A percentile compares a stretch with the other conserved stretches of the same genome.
Evolutionary conservation across 2,888 invertebrate genomes (phyloP).

Genomic region (Drymonia ruficornis): DNA sequence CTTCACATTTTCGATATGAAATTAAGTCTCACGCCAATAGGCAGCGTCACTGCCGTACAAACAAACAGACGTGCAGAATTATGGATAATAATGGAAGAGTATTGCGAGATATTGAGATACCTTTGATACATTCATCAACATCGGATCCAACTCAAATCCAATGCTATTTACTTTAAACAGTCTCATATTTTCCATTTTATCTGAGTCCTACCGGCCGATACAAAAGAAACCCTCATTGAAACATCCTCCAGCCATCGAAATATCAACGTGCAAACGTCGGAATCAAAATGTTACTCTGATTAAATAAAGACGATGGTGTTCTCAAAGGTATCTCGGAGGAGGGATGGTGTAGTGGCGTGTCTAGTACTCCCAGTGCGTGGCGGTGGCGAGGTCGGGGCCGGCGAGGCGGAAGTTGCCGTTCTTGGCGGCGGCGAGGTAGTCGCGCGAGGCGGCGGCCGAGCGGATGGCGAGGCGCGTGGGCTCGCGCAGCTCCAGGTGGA

Average conservation of each 20-base stretch:
- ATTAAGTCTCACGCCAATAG: conserved; percentile 58
- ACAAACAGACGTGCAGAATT: conserved; percentile 35
- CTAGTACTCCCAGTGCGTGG: conserved; percentile 98
- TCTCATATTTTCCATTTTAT: background rate
- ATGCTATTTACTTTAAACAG: conserved; percentile 1
- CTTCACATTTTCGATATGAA: conserved; percentile 42
- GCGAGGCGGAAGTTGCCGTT: conserved; percentile 95
- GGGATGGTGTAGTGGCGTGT: background rate
- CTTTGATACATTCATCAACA: conserved; percentile 29
- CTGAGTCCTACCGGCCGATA: background rate
- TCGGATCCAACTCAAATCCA: background rate
- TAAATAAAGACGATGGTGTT: background rate
- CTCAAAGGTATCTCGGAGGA: conserved; percentile 16
- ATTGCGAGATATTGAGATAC: conserved; percentile 58
- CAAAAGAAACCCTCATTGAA: no score
- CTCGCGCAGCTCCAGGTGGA: conserved; percentile 96
- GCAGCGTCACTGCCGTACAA: conserved; percentile 23
- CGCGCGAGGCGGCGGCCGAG: conserved; percentile 87
- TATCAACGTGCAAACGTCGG: background rate
- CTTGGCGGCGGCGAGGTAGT: conserved; percentile 95
- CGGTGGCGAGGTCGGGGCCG: conserved; percentile 89
- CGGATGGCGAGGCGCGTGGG: conserved; percentile 97
- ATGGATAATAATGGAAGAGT: conserved; percentile 59
- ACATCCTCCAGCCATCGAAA: no score
- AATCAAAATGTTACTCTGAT: background rate